Evolutionary conservation across 2,888 invertebrate genomes (phyloP).

Genomic region (Glyphotaelius pellucidus): DNA sequence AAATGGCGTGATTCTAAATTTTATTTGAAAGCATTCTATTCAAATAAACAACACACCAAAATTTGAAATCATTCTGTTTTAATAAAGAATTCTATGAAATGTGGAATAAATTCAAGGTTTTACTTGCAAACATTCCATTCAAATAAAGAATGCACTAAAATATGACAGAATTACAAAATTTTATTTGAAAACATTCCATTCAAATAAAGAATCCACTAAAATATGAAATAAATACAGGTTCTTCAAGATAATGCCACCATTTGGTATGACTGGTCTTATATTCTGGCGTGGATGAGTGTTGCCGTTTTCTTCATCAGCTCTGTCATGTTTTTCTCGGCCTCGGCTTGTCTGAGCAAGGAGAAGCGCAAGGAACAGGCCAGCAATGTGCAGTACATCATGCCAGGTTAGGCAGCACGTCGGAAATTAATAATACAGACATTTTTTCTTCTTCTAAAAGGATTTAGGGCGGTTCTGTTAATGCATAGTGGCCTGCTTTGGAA

Average conservation of each 20-base stretch:
- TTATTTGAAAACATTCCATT: neutral
- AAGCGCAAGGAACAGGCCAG: conserved; percentile 84
- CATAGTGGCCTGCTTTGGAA: conserved; percentile 58
- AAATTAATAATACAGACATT: neutral
- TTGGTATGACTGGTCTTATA: conserved; percentile 92
- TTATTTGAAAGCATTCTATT: neutral
- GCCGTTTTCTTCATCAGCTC: conserved; percentile 86
- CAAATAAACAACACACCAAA: too few species aligned
- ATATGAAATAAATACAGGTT: conserved; percentile 74
- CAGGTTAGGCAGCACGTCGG: conserved; percentile 81
- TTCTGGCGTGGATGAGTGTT: conserved; percentile 89
- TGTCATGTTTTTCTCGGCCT: conserved; percentile 87
- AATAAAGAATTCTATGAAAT: neutral
- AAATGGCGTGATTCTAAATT: neutral
- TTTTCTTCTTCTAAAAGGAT: conserved; percentile 26
- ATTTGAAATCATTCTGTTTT: neutral
- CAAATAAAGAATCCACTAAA: conserved; percentile 1
- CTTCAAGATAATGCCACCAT: conserved; percentile 84
- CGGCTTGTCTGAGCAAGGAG: conserved; percentile 87
- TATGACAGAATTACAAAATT: neutral
- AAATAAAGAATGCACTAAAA: neutral
- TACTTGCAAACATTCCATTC: neutral
- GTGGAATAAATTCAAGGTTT: too few species aligned
- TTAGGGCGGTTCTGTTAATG: conserved; percentile 52
- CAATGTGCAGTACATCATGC: conserved; percentile 93